Conservation (phyloP, 2,888 invertebrate genomes). For the Cantharis rufa region DNA sequence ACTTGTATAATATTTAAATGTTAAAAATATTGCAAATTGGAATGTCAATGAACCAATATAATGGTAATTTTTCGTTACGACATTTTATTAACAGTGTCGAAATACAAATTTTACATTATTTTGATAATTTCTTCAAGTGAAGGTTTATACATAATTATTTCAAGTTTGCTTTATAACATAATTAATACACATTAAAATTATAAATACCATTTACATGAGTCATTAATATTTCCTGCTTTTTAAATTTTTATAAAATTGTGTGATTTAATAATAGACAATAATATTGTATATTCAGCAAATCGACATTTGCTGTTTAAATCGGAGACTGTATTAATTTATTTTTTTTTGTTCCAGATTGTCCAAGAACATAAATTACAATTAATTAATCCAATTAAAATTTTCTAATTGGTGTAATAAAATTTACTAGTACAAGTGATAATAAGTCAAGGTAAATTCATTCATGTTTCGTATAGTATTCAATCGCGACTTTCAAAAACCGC, state of each 20-base stretch:
- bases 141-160: not conserved
- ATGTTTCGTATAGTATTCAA: not conserved
- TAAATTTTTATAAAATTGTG: not conserved
- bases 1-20: not conserved
- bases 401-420: slow-evolving; percentile 6
- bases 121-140: not conserved
- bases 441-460: slow-evolving; percentile 17
- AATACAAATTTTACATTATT: not conserved
- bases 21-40: not conserved
- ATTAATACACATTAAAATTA: not conserved
- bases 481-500: slow-evolving; percentile 5
- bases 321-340: not conserved
- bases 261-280: not conserved
- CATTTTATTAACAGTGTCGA: not conserved
- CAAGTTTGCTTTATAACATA: not conserved
- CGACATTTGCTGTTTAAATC: not conserved
- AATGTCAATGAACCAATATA: slow-evolving; percentile 1
- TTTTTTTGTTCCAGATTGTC: not conserved
- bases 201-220: not conserved
- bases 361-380: not conserved
- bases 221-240: not conserved
- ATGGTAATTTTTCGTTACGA: not conserved
- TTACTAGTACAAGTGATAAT: slow-evolving; percentile 4
- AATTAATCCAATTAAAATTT: not conserved
- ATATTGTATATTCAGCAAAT: not conserved